Conservation (phyloP, 2,797 vertebrate genomes). For the Crypturellus tataupa region DNA sequence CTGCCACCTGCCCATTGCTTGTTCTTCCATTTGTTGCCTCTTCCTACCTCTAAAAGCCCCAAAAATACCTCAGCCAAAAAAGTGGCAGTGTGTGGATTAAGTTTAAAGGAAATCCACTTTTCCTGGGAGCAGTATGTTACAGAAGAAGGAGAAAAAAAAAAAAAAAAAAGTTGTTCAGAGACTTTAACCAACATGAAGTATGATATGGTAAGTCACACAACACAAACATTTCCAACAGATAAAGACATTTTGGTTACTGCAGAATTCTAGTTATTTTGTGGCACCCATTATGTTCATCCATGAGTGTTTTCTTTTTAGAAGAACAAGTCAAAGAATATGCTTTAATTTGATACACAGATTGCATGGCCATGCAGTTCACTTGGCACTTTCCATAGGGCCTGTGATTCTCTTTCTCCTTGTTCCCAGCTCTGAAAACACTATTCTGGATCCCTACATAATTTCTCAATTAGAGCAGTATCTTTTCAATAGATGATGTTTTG, state of each 20-base stretch:
- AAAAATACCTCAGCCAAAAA: neutral
- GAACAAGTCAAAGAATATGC: neutral
- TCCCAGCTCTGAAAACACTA: neutral
- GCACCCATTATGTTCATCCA: neutral
- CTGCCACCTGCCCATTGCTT: neutral
- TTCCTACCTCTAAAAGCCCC: neutral
- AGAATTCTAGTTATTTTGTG: conserved; percentile 13
- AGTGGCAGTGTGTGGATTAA: neutral
- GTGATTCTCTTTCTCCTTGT: neutral
- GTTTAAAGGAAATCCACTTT: neutral
- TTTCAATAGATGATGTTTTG: neutral
- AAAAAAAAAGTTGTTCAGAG: neutral
- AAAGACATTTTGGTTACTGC: neutral
- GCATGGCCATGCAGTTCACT: neutral
- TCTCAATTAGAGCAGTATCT: neutral
- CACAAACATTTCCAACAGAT: neutral
- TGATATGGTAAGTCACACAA: neutral
- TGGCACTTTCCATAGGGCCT: neutral
- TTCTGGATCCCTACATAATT: neutral
- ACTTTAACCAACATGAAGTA: neutral
- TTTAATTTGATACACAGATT: conserved; percentile 15
- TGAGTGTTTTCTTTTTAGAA: neutral
- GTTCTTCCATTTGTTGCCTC: neutral
- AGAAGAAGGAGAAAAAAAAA: too few relatives aligned
- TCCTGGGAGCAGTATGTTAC: neutral